A percentile compares a stretch with the other conserved stretches of the same genome.
Conservation (phyloP, 2,113 vertebrate species). For the Albula goreensis region DNA sequence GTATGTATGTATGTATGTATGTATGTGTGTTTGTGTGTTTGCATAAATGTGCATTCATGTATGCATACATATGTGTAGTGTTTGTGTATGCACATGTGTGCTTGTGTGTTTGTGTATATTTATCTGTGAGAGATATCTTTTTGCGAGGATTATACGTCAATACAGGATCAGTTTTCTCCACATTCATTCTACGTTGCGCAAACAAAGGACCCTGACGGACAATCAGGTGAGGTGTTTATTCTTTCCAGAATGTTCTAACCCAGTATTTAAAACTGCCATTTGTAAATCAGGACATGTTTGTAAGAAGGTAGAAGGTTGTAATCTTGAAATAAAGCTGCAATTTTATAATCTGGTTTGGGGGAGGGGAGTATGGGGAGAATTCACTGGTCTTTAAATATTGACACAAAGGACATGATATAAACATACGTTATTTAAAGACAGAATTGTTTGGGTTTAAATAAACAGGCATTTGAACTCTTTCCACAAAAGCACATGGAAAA, state of each 20-base stretch:
- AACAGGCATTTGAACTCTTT: background rate
- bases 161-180: background rate
- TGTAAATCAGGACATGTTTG: background rate
- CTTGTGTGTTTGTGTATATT: background rate
- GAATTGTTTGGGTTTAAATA: conserved; percentile 22
- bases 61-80: too few species aligned
- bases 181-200: background rate
- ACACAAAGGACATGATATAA: conserved; percentile 21
- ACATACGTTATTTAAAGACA: conserved; percentile 25
- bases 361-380: background rate
- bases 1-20: background rate
- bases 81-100: too few species aligned
- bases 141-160: too few species aligned
- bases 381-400: conserved; percentile 21
- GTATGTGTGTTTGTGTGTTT: too few species aligned
- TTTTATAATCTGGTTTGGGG: conserved; percentile 1
- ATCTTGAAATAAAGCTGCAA: background rate
- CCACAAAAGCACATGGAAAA: conserved; percentile 10
- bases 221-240: background rate
- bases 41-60: too few species aligned
- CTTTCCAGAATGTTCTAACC: background rate
- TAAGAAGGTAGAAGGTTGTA: background rate
- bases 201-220: background rate
- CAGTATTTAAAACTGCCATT: background rate
- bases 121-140: background rate